Conservation (phyloP, 2,888 invertebrate genomes). For the Ormyrus labotus region DNA sequence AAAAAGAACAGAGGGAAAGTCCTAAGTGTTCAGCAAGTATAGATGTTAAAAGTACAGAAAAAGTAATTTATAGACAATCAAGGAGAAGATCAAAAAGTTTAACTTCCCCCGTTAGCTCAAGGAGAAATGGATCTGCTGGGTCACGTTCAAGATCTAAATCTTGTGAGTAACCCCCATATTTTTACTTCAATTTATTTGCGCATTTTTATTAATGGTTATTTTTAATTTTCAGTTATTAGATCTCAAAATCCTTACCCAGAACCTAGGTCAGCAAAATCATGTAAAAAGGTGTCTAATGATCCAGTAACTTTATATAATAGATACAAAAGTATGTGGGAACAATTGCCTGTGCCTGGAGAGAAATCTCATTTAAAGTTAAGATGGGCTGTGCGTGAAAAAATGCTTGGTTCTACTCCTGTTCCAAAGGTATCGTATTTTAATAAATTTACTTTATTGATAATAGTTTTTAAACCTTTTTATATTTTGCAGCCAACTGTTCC, state of each 20-base stretch:
- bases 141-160: slow-evolving; percentile 62
- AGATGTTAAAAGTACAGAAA: not conserved
- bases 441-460: not conserved
- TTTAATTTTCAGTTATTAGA: slow-evolving; percentile 79
- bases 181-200: slow-evolving; percentile 4
- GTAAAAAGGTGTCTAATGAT: slow-evolving; percentile 78
- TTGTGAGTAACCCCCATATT: slow-evolving; percentile 61
- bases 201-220: slow-evolving; percentile 21
- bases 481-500: not conserved
- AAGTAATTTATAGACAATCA: no score
- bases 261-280: slow-evolving; percentile 63
- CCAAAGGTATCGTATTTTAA: slow-evolving; percentile 65
- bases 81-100: slow-evolving; percentile 40
- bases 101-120: slow-evolving; percentile 48
- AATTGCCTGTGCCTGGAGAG: slow-evolving; percentile 86
- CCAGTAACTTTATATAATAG: slow-evolving; percentile 87
- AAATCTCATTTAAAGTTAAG: slow-evolving; percentile 82
- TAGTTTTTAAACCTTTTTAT: not conserved
- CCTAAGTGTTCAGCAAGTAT: slow-evolving; percentile 53
- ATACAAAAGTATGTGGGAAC: slow-evolving; percentile 85
- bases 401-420: slow-evolving; percentile 78
- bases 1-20: slow-evolving; percentile 58
- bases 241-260: slow-evolving; percentile 76
- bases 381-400: slow-evolving; percentile 84
- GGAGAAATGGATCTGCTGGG: slow-evolving; percentile 51